phyloP scores from a whole-genome alignment of 1,140 invertebrate species.

The Formica selysi region DNA sequence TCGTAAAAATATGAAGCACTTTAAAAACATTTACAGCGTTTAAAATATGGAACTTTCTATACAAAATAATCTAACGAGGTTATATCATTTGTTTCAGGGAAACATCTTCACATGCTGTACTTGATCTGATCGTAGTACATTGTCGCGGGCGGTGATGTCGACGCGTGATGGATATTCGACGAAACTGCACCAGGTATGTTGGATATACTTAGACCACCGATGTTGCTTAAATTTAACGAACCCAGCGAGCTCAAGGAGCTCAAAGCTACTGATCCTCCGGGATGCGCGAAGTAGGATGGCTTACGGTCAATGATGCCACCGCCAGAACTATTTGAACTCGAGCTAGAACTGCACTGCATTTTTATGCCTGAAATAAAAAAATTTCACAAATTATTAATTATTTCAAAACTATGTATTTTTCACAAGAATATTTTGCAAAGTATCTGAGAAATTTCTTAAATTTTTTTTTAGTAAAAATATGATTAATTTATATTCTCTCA shows the following conservation, averaged over 20 bases:
- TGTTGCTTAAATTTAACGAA: constrained; percentile 80
- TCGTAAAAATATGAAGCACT: not conserved
- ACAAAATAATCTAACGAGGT: constrained; percentile 1
- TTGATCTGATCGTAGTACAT: constrained; percentile 85
- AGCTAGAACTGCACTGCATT: constrained; percentile 79
- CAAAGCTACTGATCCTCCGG: constrained; percentile 77
- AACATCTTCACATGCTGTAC: constrained; percentile 80
- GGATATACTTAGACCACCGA: constrained; percentile 79
- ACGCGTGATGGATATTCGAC: constrained; percentile 76
- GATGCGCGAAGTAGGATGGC: constrained; percentile 79
- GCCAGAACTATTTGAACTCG: constrained; percentile 79
- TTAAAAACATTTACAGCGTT: not conserved
- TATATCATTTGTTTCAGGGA: not conserved
- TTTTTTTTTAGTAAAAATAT: not conserved
- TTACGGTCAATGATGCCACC: constrained; percentile 83
- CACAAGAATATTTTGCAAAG: not conserved
- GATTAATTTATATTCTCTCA: not conserved
- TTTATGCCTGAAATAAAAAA: constrained; percentile 76
- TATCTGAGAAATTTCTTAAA: not conserved
- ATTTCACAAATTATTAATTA: not conserved
- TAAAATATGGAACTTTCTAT: constrained; percentile 31
- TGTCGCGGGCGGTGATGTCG: constrained; percentile 67
- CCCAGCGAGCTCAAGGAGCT: constrained; percentile 79
- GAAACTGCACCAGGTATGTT: constrained; percentile 76
- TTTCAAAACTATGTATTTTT: not conserved